Conservation (phyloP, 2,113 vertebrate species). For the Clarias magur region DNA sequence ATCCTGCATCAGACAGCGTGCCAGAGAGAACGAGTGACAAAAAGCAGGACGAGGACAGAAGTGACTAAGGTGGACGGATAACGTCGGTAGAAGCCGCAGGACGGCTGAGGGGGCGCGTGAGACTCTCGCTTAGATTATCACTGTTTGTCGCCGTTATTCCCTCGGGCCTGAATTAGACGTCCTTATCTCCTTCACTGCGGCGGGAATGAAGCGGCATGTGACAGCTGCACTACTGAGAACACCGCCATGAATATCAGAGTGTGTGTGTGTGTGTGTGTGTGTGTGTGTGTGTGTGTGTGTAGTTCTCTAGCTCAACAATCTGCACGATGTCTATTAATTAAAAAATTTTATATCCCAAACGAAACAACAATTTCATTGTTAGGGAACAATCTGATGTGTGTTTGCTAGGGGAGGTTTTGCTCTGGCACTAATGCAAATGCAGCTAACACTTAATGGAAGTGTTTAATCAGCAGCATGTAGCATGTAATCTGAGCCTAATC, state of each 20-base stretch:
- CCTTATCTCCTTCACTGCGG: slow-evolving; percentile 13
- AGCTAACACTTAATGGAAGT: background rate
- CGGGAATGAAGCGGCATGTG: background rate
- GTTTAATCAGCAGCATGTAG: background rate
- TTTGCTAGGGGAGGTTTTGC: background rate
- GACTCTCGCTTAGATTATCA: background rate
- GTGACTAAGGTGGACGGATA: background rate
- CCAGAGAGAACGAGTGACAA: background rate
- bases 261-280: slow-evolving; percentile 18
- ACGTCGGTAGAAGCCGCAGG: background rate
- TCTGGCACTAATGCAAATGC: background rate
- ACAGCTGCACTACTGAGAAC: background rate
- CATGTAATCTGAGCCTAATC: background rate
- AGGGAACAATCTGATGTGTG: background rate
- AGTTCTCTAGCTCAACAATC: background rate
- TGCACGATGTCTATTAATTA: no score
- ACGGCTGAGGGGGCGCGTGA: background rate
- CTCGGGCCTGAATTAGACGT: slow-evolving; percentile 1
- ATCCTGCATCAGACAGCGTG: background rate
- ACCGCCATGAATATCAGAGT: background rate
- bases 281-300: background rate
- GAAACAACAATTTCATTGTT: background rate
- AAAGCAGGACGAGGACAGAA: background rate
- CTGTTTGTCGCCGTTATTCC: slow-evolving; percentile 24
- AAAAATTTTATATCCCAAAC: background rate